Base-by-base conservation (phyloP, 2,888 invertebrate genomes). In the Selenia dentaria region DNA sequence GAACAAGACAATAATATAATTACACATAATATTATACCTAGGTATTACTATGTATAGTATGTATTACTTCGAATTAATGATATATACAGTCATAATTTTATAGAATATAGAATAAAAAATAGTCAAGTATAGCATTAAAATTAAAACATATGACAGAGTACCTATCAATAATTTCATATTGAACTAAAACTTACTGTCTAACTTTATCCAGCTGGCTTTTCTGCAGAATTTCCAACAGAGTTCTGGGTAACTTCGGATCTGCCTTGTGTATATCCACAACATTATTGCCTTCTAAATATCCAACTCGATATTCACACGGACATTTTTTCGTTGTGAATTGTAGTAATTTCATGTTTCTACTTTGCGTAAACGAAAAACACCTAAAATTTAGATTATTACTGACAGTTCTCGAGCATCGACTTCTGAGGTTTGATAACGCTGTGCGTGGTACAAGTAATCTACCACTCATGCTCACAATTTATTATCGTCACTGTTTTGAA, bases 221-320 rank as follows among this genome's bases (percentile, higher is more conserved):
- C 41, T 73, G 74, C 31, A 93, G 75, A 37, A 93, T 86, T 3
- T 74, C 77, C 16, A 92, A 50, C 57, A 93, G 67, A 10, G 89
- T 90, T 3, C 57, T 59, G 1, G 91, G 80, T 3, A 91, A 65
- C 4, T 67, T 62, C 0, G 70, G 55, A 16, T 91, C 85, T 0
- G 93, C 83, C 58, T 94, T 93, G 51, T 94, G 92, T 55, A 96
- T 91, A 57, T 94, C 94, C 1, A 94, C 93, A 3, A 94, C 93
- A 13, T 93, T 93, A 37, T 93, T 87, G 8, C 92, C 90, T 0
- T 93, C 89, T 18, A 95, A 85, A 54, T 92, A 94, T 1, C 96
- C 96, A n/a, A 95, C 86, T n/a, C 93, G 92, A 39, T 92, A 87
- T 1, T 92, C 91, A 0, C 89, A 88, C 0, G 94, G 93, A 28